Evolutionary conservation across 2,888 invertebrate genomes (phyloP).

Genomic region (Hipparchia sbordonii): DNA sequence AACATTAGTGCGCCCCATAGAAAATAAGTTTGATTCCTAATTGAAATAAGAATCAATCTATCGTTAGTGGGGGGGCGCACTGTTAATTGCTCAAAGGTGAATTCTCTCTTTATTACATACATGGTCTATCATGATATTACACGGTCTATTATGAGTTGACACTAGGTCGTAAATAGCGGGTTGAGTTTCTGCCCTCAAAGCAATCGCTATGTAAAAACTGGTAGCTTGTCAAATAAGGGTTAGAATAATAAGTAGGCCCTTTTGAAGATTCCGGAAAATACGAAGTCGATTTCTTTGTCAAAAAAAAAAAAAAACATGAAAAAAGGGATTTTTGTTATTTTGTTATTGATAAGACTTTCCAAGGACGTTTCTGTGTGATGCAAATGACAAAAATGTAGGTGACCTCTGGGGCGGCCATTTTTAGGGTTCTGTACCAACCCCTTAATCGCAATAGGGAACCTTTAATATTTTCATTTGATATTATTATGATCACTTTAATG

Average conservation of each 20-base stretch:
- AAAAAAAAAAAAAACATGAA: slow-evolving; percentile 5
- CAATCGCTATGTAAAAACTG: slow-evolving; percentile 16
- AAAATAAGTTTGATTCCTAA: too few relatives aligned
- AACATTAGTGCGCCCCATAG: too few relatives aligned
- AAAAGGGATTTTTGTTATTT: slow-evolving; percentile 11
- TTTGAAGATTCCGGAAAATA: slow-evolving; percentile 1
- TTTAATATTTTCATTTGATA: too few relatives aligned
- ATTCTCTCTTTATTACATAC: background rate
- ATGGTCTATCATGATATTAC: too few relatives aligned
- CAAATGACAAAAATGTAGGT: slow-evolving; percentile 8
- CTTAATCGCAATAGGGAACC: too few relatives aligned
- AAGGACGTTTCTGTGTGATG: slow-evolving; percentile 17
- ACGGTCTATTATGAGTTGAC: background rate
- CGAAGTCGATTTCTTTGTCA: slow-evolving; percentile 15
- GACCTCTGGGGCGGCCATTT: background rate
- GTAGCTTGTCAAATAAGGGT: slow-evolving; percentile 17
- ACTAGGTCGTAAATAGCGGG: background rate
- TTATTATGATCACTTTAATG: too few relatives aligned
- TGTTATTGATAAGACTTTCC: slow-evolving; percentile 15
- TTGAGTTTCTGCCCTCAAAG: background rate
- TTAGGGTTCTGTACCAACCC: too few relatives aligned
- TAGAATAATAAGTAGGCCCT: slow-evolving; percentile 14
- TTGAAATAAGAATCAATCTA: too few relatives aligned
- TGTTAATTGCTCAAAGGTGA: too few relatives aligned
- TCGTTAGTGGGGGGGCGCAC: too few relatives aligned